Conservation (phyloP, 30 jellyfish, hydroid and myxozoan genomes). For the Aurelia sp. region DNA sequence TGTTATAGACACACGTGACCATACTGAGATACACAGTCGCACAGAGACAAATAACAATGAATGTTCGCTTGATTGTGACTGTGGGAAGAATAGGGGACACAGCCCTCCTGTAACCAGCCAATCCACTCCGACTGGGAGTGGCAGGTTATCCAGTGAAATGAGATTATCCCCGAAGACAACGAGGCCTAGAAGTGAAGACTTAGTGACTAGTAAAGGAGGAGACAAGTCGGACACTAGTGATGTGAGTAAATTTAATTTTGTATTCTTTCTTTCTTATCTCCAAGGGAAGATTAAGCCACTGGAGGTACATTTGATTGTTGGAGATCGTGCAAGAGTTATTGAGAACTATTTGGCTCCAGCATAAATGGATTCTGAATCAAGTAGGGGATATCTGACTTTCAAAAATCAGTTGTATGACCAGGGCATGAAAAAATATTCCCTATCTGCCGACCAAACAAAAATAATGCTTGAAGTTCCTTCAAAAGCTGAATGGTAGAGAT, state of each 20-base stretch:
- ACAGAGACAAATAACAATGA: slow-evolving; percentile 22
- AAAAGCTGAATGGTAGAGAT: no score
- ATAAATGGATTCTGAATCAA: no score
- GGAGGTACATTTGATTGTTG: no score
- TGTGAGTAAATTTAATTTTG: background rate
- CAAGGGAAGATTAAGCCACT: no score
- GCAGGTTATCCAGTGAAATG: slow-evolving; percentile 14
- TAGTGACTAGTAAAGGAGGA: slow-evolving; percentile 33
- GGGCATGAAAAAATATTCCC: no score
- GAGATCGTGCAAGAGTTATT: no score
- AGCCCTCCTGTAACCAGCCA: slow-evolving; percentile 25
- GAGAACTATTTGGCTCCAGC: no score
- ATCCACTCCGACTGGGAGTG: slow-evolving; percentile 19
- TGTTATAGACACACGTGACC: slow-evolving; percentile 17
- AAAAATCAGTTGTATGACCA: no score
- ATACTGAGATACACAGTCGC: background rate
- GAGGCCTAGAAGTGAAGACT: slow-evolving; percentile 27
- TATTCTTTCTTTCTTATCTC: no score
- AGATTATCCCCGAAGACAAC: slow-evolving; percentile 23
- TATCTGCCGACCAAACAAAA: no score
- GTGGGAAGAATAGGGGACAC: slow-evolving; percentile 39
- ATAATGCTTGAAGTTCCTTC: no score
- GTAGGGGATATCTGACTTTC: no score
- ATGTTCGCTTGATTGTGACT: slow-evolving; percentile 41
- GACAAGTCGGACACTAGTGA: slow-evolving; percentile 34